Conservation (phyloP, 2,888 invertebrate genomes). For the Phorcus lineatus region DNA sequence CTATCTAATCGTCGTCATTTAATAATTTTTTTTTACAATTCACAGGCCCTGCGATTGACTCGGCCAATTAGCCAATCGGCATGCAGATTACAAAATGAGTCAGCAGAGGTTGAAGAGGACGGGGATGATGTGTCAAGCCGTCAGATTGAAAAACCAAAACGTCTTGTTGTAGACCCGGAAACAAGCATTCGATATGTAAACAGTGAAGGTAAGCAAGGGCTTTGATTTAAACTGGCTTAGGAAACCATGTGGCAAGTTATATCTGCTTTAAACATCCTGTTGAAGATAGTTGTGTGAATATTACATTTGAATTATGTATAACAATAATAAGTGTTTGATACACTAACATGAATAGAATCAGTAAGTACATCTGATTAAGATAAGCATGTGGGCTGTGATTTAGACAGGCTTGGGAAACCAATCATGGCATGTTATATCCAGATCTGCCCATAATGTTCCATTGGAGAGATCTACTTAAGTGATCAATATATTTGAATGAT, state of each 20-base stretch:
- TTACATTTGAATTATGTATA: too few relatives aligned
- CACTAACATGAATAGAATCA: too few relatives aligned
- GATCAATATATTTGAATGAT: too few relatives aligned
- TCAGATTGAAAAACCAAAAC: conserved; percentile 25
- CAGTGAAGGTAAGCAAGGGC: conserved; percentile 80
- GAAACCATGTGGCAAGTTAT: too few relatives aligned
- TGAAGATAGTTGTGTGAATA: too few relatives aligned
- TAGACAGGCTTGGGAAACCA: too few relatives aligned
- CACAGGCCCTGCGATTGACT: not conserved
- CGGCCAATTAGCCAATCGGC: not conserved
- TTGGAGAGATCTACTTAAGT: too few relatives aligned
- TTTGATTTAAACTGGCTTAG: not conserved
- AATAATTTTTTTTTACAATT: not conserved
- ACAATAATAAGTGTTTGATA: too few relatives aligned
- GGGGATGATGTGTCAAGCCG: conserved; percentile 7
- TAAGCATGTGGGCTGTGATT: too few relatives aligned
- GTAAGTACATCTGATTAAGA: too few relatives aligned
- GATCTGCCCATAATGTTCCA: not conserved
- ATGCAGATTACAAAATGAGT: not conserved
- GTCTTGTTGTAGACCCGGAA: conserved; percentile 78
- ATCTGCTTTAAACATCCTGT: too few relatives aligned
- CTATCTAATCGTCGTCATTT: too few relatives aligned
- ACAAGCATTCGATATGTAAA: conserved; percentile 88
- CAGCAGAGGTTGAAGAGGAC: conserved; percentile 17
- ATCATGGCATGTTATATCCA: not conserved